Percentiles rank a stretch among this genome's conserved stretches.
Evolutionary conservation across 2,888 invertebrate genomes (phyloP).

Genomic region (Tachina grossa): DNA sequence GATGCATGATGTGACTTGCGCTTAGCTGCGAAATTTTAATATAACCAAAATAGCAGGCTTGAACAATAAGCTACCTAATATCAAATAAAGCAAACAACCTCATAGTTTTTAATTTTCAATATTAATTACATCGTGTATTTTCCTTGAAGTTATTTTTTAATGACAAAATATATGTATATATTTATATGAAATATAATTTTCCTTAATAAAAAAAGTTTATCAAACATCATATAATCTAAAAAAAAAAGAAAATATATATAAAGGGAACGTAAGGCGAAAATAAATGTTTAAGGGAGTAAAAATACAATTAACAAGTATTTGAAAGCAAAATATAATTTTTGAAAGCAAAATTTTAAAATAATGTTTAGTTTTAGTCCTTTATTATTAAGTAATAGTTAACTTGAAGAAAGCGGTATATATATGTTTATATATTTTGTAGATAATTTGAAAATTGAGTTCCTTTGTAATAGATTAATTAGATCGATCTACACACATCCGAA

Average conservation of each 20-base stretch:
- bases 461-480: slow-evolving; percentile 55
- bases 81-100: slow-evolving; percentile 25
- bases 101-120: slow-evolving; percentile 59
- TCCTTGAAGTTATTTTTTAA: slow-evolving; percentile 65
- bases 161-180: slow-evolving; percentile 67
- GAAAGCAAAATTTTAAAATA: slow-evolving; percentile 59
- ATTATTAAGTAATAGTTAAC: slow-evolving; percentile 70
- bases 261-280: slow-evolving; percentile 61
- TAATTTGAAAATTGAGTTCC: slow-evolving; percentile 68
- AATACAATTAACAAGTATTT: slow-evolving; percentile 66
- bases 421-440: slow-evolving; percentile 62
- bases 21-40: no score
- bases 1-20: no score
- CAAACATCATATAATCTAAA: slow-evolving; percentile 67
- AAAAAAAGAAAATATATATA: slow-evolving; percentile 57
- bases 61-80: not conserved
- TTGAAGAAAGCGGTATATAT: slow-evolving; percentile 69
- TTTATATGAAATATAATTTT: slow-evolving; percentile 70
- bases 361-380: slow-evolving; percentile 61
- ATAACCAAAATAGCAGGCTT: no score
- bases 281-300: slow-evolving; percentile 44
- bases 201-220: slow-evolving; percentile 69
- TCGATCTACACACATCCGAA: slow-evolving; percentile 55
- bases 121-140: slow-evolving; percentile 72
- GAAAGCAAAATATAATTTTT: slow-evolving; percentile 61